Base-by-base conservation (phyloP, 2,797 vertebrate species). In the Gephyroberyx darwinii region DNA sequence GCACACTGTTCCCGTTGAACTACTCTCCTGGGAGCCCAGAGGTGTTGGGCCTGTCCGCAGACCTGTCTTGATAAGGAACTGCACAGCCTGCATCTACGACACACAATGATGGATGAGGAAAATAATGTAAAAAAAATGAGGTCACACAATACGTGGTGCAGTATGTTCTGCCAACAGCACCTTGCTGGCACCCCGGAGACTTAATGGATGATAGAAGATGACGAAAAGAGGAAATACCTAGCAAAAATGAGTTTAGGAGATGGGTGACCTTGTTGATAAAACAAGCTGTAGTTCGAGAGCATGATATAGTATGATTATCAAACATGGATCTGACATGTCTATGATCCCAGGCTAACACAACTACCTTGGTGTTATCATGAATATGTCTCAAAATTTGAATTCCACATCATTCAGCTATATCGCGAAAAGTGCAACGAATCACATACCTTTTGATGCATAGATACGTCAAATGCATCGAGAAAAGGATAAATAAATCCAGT, bases 1-100 rank as follows among this genome's bases (percentile, higher is more conserved):
- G 69, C 65, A 53, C 61, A n/a, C 30, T 67, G 64, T 78, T 77
- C 55, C 67, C 57, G 64, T 30, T 67, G 17, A 78, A 75, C 47
- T 77, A 13, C 14, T 67, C 33, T 61, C 43, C 56, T 55, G 50
- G 57, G 76, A 70, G 61, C 22, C 57, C 14, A 41, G 58, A 74
- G 52, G 63, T 60, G 74, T 51, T 68, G 22, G 48, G 53, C 55
- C 60, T 64, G 20, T 26, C 45, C 43, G 61, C n/a, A 60, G 50
- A 55, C 20, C 13, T 69, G 70, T 19, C n/a, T n/a, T 41, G 64
- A 58, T 52, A 55, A 77, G 37, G 45, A 60, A 75, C 20, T 61
- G 30, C 70, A 48, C 33, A 66, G 61, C 33, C 57, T 33, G 30
- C 53, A 53, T 48, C 58, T n/a, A 60, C 20, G 55, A 19, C 53